These are phyloP conservation scores for Salvelinus fontinalis DNA, from an alignment of 2,113 vertebrate genomes.

Conservation along the genomic window DNA sequence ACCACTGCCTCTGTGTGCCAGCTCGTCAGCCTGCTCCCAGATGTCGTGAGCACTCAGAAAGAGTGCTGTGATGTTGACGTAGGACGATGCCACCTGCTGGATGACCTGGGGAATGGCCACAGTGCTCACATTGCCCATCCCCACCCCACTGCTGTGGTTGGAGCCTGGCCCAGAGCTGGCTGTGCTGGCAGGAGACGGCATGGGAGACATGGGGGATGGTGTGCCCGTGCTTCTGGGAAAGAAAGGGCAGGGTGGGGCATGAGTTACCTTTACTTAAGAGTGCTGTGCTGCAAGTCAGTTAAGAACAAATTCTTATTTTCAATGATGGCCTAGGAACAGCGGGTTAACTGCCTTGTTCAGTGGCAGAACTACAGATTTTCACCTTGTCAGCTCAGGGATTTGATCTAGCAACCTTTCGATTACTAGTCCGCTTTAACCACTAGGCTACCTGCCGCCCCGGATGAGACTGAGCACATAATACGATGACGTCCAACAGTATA, in stretches of 20 bases:
- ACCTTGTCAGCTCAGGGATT: too few species aligned
- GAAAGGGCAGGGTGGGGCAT: not conserved
- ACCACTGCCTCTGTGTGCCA: slow-evolving; percentile 83
- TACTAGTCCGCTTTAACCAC: too few species aligned
- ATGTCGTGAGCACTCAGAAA: slow-evolving; percentile 84
- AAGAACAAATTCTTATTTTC: too few species aligned
- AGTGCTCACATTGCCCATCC: slow-evolving; percentile 38
- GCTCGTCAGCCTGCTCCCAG: slow-evolving; percentile 88
- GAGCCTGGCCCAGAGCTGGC: slow-evolving; percentile 66
- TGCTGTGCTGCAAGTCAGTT: too few species aligned
- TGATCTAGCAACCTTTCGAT: too few species aligned
- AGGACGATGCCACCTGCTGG: slow-evolving; percentile 83
- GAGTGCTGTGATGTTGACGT: slow-evolving; percentile 87
- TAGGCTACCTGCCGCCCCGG: too few species aligned
- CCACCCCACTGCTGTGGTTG: slow-evolving; percentile 57
- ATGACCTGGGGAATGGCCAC: slow-evolving; percentile 78
- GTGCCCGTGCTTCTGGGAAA: slow-evolving; percentile 74
- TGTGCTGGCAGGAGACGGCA: slow-evolving; percentile 80
- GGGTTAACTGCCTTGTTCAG: too few species aligned
- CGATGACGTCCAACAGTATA: too few species aligned
- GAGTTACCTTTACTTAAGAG: not conserved
- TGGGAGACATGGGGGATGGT: slow-evolving; percentile 76
- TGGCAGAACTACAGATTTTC: too few species aligned
- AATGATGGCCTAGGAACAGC: too few species aligned
- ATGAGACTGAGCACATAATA: too few species aligned